phyloP scores from a whole-genome alignment of 2,797 vertebrate genomes.

The Epinephelus malabaricus region DNA sequence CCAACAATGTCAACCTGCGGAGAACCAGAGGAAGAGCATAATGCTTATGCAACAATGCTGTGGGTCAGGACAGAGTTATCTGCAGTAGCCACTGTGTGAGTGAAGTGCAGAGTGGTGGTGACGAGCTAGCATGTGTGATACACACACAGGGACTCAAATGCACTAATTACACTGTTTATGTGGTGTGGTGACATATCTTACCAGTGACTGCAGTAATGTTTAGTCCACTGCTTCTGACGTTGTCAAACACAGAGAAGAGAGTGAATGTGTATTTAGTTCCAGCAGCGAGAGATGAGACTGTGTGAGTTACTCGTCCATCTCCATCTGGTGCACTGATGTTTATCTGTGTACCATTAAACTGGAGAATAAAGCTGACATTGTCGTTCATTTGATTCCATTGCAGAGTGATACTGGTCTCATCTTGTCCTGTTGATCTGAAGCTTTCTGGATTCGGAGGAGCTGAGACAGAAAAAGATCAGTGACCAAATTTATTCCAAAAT shows the following conservation, averaged over 20 bases:
- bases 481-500: no score
- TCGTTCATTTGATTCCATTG: background rate
- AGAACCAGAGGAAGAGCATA: no score
- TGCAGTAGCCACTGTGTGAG: no score
- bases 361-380: conserved; percentile 2
- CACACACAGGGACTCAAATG: no score
- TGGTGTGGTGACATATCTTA: background rate
- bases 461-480: background rate
- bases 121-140: no score
- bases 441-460: background rate
- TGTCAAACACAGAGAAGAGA: conserved; percentile 29
- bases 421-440: no score
- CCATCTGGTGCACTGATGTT: conserved; percentile 5
- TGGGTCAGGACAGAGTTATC: no score
- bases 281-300: conserved; percentile 23
- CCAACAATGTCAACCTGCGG: no score
- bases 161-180: no score
- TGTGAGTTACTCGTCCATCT: conserved; percentile 17
- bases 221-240: conserved; percentile 8
- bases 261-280: conserved; percentile 37
- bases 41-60: no score
- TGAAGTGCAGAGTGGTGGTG: no score
- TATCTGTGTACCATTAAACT: conserved; percentile 12
- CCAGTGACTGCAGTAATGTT: conserved; percentile 15
- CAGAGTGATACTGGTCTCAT: no score